Evolutionary conservation across 2,113 vertebrate genomes (phyloP).

Genomic region (Irena cyanogastra): DNA sequence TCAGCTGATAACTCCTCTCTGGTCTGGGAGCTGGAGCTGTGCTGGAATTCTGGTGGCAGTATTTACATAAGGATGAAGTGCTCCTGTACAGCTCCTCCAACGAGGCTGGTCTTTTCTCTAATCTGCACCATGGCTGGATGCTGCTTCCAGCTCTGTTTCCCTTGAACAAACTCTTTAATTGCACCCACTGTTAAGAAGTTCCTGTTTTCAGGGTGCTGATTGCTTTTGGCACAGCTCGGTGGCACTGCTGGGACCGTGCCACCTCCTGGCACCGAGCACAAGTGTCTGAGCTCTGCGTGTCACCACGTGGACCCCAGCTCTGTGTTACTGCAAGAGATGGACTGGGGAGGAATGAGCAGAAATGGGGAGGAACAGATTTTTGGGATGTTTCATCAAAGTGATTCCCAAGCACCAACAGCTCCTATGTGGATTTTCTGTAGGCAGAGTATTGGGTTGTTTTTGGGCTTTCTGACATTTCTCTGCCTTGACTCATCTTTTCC

Average conservation of each 20-base stretch:
- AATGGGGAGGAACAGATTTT: background rate
- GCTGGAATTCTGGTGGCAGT: background rate
- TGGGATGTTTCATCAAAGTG: background rate
- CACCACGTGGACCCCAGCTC: rapidly evolving
- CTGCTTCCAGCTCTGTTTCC: background rate
- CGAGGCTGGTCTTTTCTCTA: background rate
- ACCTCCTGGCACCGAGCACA: background rate
- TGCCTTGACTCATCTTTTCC: background rate
- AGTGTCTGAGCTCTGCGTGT: rapidly evolving
- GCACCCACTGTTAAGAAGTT: rapidly evolving
- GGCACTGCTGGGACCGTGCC: rapidly evolving
- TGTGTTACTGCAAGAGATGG: background rate
- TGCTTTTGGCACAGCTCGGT: background rate
- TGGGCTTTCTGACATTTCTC: background rate
- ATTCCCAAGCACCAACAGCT: background rate
- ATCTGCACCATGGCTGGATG: background rate
- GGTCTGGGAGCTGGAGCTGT: rapidly evolving
- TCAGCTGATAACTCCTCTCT: background rate
- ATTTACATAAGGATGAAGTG: background rate
- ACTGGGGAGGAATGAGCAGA: background rate
- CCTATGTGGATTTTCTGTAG: background rate
- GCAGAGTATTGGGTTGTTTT: background rate
- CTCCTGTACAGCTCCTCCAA: background rate
- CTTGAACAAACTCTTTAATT: rapidly evolving
- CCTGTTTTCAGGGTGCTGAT: rapidly evolving